These are phyloP conservation scores for Nannoperca australis DNA, from an alignment of 2,797 vertebrate species.

Conservation along the genomic window DNA sequence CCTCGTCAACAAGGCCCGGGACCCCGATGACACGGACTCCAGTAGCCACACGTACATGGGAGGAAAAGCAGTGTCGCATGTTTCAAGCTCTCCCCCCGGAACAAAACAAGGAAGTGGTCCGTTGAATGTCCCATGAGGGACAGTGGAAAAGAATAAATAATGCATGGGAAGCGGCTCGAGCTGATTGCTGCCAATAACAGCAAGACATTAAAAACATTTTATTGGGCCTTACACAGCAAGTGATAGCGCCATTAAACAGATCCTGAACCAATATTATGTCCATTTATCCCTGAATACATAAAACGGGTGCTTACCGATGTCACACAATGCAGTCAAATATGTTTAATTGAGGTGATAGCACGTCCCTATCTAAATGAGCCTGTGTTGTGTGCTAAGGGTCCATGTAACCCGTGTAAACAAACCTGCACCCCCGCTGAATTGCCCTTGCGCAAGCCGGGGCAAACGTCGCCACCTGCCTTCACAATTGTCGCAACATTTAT, in stretches of 20 bases:
- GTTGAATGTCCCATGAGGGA: slow-evolving; percentile 44
- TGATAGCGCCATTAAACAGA: background rate
- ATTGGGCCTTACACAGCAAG: slow-evolving; percentile 10
- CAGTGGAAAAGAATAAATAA: slow-evolving; percentile 74
- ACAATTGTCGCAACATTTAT: background rate
- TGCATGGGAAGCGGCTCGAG: slow-evolving; percentile 48
- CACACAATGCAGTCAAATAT: background rate
- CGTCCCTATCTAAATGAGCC: background rate
- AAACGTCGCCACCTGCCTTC: background rate
- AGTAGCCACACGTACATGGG: too few relatives aligned
- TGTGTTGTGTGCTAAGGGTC: background rate
- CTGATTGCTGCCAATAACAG: slow-evolving; percentile 32
- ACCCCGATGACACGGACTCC: too few relatives aligned
- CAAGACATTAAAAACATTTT: slow-evolving; percentile 14
- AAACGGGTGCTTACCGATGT: background rate
- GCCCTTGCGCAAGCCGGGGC: background rate
- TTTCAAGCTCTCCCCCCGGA: slow-evolving; percentile 20
- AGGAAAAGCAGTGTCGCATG: background rate
- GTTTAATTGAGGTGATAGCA: background rate
- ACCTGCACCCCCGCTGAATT: background rate
- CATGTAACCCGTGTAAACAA: slow-evolving; percentile 34
- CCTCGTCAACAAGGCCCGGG: too few relatives aligned
- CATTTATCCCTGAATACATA: background rate
- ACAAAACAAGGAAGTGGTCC: slow-evolving; percentile 46
- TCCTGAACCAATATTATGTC: background rate